A percentile compares a stretch with the other conserved stretches of the same genome.
Evolutionary conservation across 1,140 invertebrate genomes (phyloP).

Genomic region (Atta colombica): DNA sequence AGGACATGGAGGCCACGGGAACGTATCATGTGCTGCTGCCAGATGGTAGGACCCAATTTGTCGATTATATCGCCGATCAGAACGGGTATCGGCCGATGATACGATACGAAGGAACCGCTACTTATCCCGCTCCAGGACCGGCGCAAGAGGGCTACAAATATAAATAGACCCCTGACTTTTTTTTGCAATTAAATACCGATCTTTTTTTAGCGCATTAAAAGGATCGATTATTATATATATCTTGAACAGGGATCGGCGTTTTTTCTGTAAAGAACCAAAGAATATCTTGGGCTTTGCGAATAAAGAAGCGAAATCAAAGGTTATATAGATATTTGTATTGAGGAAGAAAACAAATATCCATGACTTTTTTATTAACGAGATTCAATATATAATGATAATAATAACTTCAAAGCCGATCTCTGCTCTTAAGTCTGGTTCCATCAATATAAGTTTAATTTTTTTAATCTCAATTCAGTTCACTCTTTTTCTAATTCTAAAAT

Average conservation of each 20-base stretch:
- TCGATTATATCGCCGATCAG: conserved; percentile 89
- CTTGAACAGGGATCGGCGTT: not conserved
- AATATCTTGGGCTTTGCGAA: not conserved
- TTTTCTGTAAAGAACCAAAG: not conserved
- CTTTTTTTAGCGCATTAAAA: conserved; percentile 15
- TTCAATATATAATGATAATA: not conserved
- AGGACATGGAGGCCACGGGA: conserved; percentile 88
- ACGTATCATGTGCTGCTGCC: conserved; percentile 90
- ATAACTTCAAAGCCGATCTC: not conserved
- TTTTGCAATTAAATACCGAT: not conserved
- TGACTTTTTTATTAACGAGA: not conserved
- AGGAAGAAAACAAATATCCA: not conserved
- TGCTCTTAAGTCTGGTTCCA: not conserved
- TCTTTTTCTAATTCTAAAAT: too few species aligned
- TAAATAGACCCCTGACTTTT: conserved; percentile 71
- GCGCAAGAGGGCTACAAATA: conserved; percentile 88
- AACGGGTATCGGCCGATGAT: conserved; percentile 90
- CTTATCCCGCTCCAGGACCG: conserved; percentile 79
- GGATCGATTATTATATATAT: not conserved
- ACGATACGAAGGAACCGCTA: conserved; percentile 89
- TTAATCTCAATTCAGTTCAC: too few species aligned
- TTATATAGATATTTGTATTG: not conserved
- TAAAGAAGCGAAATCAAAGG: not conserved
- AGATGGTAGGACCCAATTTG: conserved; percentile 89
- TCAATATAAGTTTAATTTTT: too few species aligned